phyloP scores from a whole-genome alignment of 1,140 invertebrate species.

The Zaprionus camerounensis region DNA sequence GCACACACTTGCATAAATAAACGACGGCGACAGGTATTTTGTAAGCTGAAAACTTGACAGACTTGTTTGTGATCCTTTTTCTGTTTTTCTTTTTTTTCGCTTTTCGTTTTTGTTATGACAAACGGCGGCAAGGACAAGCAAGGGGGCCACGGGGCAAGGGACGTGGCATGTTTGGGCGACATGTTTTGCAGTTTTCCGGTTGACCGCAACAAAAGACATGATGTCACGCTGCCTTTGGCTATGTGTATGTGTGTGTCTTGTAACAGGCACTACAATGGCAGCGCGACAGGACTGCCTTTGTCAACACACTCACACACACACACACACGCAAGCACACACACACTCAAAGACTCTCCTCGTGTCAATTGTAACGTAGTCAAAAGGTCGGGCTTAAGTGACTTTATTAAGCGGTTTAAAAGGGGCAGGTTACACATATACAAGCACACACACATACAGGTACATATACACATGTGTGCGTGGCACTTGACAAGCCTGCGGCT shows the following conservation, averaged over 20 bases:
- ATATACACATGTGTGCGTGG: constrained; percentile 38
- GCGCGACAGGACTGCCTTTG: constrained; percentile 70
- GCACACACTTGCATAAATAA: constrained; percentile 21
- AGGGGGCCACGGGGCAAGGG: background rate
- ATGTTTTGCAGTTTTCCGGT: constrained; percentile 84
- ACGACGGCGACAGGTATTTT: constrained; percentile 75
- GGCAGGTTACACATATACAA: constrained; percentile 51
- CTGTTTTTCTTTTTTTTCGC: constrained; percentile 32
- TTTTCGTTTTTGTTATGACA: constrained; percentile 63
- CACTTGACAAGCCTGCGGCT: constrained; percentile 41
- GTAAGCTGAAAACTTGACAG: constrained; percentile 81
- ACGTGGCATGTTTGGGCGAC: constrained; percentile 63
- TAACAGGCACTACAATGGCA: constrained; percentile 72
- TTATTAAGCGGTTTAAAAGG: constrained; percentile 84
- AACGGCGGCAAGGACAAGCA: constrained; percentile 52
- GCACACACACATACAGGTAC: constrained; percentile 8
- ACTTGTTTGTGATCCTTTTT: constrained; percentile 77
- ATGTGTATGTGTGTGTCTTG: constrained; percentile 45
- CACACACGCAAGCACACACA: constrained; percentile 29
- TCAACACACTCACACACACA: constrained; percentile 57
- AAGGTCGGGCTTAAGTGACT: constrained; percentile 82
- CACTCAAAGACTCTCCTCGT: constrained; percentile 54
- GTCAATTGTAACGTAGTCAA: constrained; percentile 82
- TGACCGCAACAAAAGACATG: constrained; percentile 84
- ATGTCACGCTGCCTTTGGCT: constrained; percentile 68